Base-by-base conservation (phyloP, 1,140 invertebrate genomes). In the Aporrectodea caliginosa region DNA sequence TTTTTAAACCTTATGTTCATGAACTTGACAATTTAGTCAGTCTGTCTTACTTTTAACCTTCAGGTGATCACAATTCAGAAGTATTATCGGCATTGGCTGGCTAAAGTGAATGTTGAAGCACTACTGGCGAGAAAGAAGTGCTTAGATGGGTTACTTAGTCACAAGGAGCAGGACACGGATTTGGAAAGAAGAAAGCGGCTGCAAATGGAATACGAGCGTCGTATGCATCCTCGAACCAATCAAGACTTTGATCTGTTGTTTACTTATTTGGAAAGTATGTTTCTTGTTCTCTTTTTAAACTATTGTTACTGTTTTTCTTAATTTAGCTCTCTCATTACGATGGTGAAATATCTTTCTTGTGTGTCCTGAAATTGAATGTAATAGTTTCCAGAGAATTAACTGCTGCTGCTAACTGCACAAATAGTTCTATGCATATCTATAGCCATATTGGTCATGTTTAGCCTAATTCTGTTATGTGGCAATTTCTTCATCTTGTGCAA, bases 191-290 rank as follows among this genome's bases (percentile, higher is more conserved):
- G 88, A 78, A 84, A 86, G 30, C 83, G 86, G 79, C 85, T 88
- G 35, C 85, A 68, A n/a, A 33, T 77, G 29, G 76, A 82, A 27
- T 81, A 87, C 82, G 85, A 87, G 72, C 80, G 88, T 76, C 83
- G 88, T 70, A 86, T 88, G 83, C 86, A 89, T 80, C 88, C 88
- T 27, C 87, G 87, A 79, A 84, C 87, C 43, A 87, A 85, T 72
- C 85, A 88, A 81, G 88, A 89, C 78, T 89, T 89, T 84, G 86
- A 89, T 83, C 82, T 88, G 16, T 81, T 89, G 1, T 88, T 87
- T 80, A 81, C 86, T 82, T 87, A 87, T 72, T 82, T 89, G 72
- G 87, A 88, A 83, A 88, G 87, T 88, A 83, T 84, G 84, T 12
- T 22, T 58, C 6, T 58, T 58, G 22, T 22, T 58, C 6, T 22